Conservation (phyloP, 2,797 vertebrate genomes). For the Neoniphon sammara region DNA sequence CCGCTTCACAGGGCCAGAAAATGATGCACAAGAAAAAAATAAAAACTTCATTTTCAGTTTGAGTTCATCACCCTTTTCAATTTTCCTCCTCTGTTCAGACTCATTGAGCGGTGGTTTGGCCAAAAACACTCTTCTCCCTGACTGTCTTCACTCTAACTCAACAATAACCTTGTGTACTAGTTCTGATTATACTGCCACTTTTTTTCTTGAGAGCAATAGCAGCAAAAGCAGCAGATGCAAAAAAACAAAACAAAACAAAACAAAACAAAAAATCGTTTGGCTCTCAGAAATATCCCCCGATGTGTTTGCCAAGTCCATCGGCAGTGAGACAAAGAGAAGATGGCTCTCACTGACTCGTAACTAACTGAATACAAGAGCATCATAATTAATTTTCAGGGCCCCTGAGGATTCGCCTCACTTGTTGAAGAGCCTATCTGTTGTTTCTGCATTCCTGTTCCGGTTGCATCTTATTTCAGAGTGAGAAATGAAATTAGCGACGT, state of each 20-base stretch:
- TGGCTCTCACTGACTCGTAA: slow-evolving; percentile 44
- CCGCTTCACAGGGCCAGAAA: neutral
- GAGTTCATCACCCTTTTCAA: neutral
- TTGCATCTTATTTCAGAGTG: slow-evolving; percentile 28
- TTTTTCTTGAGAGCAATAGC: neutral
- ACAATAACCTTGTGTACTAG: slow-evolving; percentile 5
- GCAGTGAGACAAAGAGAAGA: slow-evolving; percentile 31
- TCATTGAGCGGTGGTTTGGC: neutral
- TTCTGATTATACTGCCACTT: neutral
- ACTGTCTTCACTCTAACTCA: neutral
- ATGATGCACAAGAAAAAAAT: neutral
- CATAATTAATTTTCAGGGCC: slow-evolving; percentile 51
- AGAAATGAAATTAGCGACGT: slow-evolving; percentile 18
- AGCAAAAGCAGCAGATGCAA: neutral
- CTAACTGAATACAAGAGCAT: slow-evolving; percentile 50
- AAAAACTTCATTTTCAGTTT: neutral
- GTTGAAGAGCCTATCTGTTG: slow-evolving; percentile 42
- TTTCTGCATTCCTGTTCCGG: slow-evolving; percentile 18
- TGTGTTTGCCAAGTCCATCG: slow-evolving; percentile 30
- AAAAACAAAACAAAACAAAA: no score
- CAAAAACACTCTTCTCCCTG: neutral
- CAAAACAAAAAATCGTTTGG: neutral
- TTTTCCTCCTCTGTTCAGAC: neutral
- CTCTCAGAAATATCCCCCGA: slow-evolving; percentile 16
- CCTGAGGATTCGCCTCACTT: slow-evolving; percentile 48